These are phyloP conservation scores for Drosophila kepulauana DNA, from an alignment of 1,140 invertebrate species.

Conservation along the genomic window DNA sequence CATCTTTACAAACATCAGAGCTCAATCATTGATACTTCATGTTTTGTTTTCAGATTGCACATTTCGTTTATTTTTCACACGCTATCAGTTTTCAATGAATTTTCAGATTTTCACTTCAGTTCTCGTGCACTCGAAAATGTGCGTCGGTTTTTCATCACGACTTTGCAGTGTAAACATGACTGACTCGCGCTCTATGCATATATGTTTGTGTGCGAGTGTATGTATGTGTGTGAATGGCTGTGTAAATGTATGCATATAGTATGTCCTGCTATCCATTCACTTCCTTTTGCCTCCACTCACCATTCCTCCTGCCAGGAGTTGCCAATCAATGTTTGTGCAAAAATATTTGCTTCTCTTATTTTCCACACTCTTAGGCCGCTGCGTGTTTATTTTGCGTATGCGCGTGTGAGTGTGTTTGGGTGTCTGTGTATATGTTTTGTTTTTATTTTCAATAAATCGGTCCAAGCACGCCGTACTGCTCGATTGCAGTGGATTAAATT, in stretches of 20 bases:
- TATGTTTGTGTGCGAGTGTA: neutral
- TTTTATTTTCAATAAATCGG: constrained; percentile 79
- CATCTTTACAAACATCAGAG: constrained; percentile 28
- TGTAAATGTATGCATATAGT: constrained; percentile 16
- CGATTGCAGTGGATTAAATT: constrained; percentile 82
- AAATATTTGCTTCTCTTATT: constrained; percentile 78
- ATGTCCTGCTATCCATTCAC: constrained; percentile 12
- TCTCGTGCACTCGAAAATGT: constrained; percentile 45
- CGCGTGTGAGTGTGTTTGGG: constrained; percentile 18
- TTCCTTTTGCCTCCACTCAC: constrained; percentile 21
- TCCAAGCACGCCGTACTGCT: constrained; percentile 67
- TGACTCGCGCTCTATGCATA: constrained; percentile 2
- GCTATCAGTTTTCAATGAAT: constrained; percentile 82
- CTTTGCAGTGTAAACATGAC: constrained; percentile 51
- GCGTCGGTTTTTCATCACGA: constrained; percentile 63
- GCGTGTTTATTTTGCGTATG: constrained; percentile 28
- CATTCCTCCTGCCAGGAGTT: constrained; percentile 39
- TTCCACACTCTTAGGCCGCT: constrained; percentile 70
- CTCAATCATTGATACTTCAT: constrained; percentile 57
- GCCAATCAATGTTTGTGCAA: constrained; percentile 81
- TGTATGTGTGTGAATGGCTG: neutral
- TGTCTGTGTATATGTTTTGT: constrained; percentile 36
- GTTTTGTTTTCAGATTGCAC: constrained; percentile 54
- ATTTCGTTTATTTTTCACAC: constrained; percentile 79
- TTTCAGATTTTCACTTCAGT: constrained; percentile 66